Conservation (phyloP, 2,113 vertebrate genomes). For the Sinocyclocheilus anophthalmus region DNA sequence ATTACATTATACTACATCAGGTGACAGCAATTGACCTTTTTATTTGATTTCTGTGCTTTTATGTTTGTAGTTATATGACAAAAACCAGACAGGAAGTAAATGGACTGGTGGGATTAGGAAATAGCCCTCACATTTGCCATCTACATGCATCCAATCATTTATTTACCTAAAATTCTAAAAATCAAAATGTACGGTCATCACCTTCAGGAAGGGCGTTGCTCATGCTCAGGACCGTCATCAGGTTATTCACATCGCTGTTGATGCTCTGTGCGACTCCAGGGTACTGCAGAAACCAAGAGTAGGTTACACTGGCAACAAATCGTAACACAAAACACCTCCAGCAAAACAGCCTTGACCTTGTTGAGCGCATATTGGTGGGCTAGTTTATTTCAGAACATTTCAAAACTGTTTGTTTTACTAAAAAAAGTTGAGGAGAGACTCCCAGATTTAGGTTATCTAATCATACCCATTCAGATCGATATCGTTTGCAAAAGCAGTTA, state of each 20-base stretch:
- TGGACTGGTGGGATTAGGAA: not conserved
- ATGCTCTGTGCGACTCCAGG: slow-evolving; percentile 90
- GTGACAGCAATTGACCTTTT: not conserved
- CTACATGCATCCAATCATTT: not conserved
- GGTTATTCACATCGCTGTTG: slow-evolving; percentile 90
- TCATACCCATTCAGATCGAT: not conserved
- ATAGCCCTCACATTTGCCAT: not conserved
- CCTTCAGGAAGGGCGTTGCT: slow-evolving; percentile 87
- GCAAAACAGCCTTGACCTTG: not conserved
- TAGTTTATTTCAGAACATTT: not conserved
- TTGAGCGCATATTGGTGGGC: not conserved
- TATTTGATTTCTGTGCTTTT: not conserved
- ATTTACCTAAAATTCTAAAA: not conserved
- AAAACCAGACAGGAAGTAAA: not conserved
- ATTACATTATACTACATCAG: not conserved
- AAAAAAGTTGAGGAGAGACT: not conserved
- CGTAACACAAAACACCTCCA: not conserved
- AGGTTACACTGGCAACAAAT: not conserved
- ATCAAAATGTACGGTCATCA: slow-evolving; percentile 26
- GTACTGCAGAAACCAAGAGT: slow-evolving; percentile 63
- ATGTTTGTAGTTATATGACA: not conserved
- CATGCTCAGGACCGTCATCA: slow-evolving; percentile 91
- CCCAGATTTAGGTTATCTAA: not conserved
- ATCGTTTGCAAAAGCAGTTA: not conserved
- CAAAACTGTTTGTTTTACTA: slow-evolving; percentile 18